Conservation (phyloP, 1,140 invertebrate species). For the Lepidotrigona ventralis region DNA sequence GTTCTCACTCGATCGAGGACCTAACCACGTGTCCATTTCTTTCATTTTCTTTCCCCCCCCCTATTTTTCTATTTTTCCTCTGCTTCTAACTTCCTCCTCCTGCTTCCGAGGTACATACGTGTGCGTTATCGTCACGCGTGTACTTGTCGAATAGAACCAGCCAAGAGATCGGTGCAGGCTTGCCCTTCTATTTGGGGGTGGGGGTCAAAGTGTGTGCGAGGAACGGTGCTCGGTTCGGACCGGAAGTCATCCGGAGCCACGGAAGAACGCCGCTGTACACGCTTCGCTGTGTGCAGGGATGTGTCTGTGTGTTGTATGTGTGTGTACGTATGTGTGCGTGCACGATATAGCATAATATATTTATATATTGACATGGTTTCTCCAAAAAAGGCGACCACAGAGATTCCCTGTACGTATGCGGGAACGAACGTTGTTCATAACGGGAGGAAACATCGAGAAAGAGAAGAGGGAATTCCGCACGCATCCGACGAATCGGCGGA, state of each 20-base stretch:
- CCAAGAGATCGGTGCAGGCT: constrained; percentile 57
- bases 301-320: constrained; percentile 54
- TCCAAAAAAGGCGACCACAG: constrained; percentile 10
- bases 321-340: constrained; percentile 62
- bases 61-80: too few relatives aligned
- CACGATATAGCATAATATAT: constrained; percentile 28
- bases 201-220: constrained; percentile 27
- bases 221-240: constrained; percentile 37
- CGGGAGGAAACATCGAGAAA: not conserved
- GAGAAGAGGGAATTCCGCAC: not conserved
- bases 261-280: constrained; percentile 29
- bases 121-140: not conserved
- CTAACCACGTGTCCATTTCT: constrained; percentile 3
- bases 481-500: not conserved
- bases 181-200: not conserved
- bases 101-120: constrained; percentile 4
- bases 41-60: not conserved
- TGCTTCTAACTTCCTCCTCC: not conserved
- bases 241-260: constrained; percentile 15
- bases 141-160: constrained; percentile 26
- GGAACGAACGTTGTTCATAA: too few relatives aligned
- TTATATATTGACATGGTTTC: constrained; percentile 26
- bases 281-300: constrained; percentile 39
- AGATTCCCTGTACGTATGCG: not conserved
- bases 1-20: too few relatives aligned